These are phyloP conservation scores for Hipparchia sbordonii DNA, from an alignment of 2,888 invertebrate species.

Conservation along the genomic window DNA sequence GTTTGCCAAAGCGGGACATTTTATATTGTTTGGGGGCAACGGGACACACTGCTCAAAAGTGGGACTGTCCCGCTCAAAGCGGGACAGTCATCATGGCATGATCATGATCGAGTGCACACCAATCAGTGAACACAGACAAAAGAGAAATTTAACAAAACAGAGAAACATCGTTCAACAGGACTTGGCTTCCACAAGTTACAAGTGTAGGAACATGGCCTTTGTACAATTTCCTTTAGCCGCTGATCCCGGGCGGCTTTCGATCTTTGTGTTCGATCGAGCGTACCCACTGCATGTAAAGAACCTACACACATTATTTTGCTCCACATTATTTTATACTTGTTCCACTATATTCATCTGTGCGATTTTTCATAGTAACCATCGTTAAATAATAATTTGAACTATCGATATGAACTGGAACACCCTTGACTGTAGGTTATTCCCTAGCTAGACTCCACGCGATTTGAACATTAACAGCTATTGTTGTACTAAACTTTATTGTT, in stretches of 20 bases:
- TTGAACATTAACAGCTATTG: not conserved
- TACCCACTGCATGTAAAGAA: slow-evolving; percentile 67
- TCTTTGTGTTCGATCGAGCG: slow-evolving; percentile 72
- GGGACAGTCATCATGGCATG: too few species aligned
- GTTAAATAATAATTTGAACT: not conserved
- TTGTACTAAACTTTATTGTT: slow-evolving; percentile 16
- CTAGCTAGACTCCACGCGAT: slow-evolving; percentile 1
- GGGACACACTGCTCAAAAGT: too few species aligned
- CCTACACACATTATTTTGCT: too few species aligned
- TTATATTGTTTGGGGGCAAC: too few species aligned
- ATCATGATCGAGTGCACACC: not conserved
- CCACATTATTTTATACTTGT: slow-evolving; percentile 45
- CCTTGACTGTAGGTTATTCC: not conserved
- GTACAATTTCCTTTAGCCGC: slow-evolving; percentile 46
- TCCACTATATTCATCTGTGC: slow-evolving; percentile 28
- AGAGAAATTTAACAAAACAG: too few species aligned
- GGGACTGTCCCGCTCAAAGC: too few species aligned
- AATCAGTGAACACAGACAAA: too few species aligned
- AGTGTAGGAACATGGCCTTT: not conserved
- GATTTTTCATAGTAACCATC: too few species aligned
- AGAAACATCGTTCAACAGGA: too few species aligned
- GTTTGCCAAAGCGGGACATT: too few species aligned
- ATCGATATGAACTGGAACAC: not conserved
- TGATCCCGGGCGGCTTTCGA: slow-evolving; percentile 56
- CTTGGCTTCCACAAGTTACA: not conserved